Conservation (phyloP, 2,888 invertebrate genomes). For the Drosophila multiciliata region DNA sequence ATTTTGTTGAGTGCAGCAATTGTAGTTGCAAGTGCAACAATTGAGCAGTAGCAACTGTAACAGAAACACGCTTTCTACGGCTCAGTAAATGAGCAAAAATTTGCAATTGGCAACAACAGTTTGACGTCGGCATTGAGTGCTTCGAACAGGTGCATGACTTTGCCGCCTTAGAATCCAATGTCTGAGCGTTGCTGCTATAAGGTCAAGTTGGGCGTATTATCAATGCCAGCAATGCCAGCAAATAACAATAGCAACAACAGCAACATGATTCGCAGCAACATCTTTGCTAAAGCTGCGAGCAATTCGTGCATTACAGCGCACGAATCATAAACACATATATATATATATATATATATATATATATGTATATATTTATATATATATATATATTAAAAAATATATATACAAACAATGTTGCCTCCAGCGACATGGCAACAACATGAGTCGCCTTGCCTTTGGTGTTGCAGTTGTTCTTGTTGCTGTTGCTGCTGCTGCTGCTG, state of each 20-base stretch:
- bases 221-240: conserved; percentile 20
- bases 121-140: conserved; percentile 6
- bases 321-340: conserved; percentile 44
- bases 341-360: conserved; percentile 1
- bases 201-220: conserved; percentile 65
- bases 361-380: not conserved
- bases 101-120: conserved; percentile 13
- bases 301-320: conserved; percentile 65
- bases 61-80: conserved; percentile 16
- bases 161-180: conserved; percentile 45
- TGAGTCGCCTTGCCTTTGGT: conserved; percentile 58
- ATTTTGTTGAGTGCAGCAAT: conserved; percentile 1
- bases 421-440: conserved; percentile 58
- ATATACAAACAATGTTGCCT: conserved; percentile 49
- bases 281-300: conserved; percentile 53
- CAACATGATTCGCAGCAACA: conserved; percentile 39
- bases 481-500: conserved; percentile 33
- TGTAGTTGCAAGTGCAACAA: not conserved
- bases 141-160: conserved; percentile 33
- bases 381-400: not conserved
- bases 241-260: conserved; percentile 26
- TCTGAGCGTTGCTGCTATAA: conserved; percentile 53
- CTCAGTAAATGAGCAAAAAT: conserved; percentile 16
- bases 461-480: conserved; percentile 24
- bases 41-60: conserved; percentile 5